These are phyloP conservation scores for Microctenopoma stevenorrisi DNA, from an alignment of 2,797 vertebrate genomes.

Conservation along the genomic window DNA sequence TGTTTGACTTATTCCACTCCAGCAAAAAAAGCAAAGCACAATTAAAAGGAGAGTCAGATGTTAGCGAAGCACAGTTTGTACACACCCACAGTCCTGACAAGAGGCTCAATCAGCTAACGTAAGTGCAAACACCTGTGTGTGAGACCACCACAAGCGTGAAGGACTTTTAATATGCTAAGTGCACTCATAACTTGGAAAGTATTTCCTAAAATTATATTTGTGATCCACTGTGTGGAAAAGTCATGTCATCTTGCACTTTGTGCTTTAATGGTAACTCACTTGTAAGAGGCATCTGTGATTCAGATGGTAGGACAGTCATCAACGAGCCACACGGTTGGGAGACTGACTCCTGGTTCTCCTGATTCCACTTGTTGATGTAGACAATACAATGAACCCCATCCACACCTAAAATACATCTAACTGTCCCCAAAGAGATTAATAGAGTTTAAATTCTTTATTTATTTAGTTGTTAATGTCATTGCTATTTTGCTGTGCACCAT, in stretches of 20 bases:
- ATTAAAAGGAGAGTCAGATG: conserved; percentile 18
- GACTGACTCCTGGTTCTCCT: too few species aligned
- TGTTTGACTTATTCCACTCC: neutral
- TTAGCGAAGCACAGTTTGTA: conserved; percentile 20
- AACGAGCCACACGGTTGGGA: too few species aligned
- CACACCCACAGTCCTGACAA: conserved; percentile 29
- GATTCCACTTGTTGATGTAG: too few species aligned
- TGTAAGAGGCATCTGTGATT: too few species aligned
- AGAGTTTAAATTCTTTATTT: too few species aligned
- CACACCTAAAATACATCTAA: too few species aligned
- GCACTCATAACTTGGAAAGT: conserved; percentile 22
- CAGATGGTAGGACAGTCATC: too few species aligned
- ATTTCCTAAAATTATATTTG: conserved; percentile 15
- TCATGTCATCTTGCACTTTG: neutral
- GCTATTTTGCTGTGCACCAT: conserved; percentile 16
- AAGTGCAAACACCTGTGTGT: conserved; percentile 51
- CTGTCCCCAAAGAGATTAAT: too few species aligned
- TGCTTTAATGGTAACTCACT: conserved; percentile 15
- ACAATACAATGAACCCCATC: too few species aligned
- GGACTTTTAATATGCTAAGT: conserved; percentile 8
- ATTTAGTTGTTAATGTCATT: conserved; percentile 2
- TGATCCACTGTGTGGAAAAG: conserved; percentile 16
- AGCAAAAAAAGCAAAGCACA: conserved; percentile 4
- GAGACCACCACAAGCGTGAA: conserved; percentile 15
- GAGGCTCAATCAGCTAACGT: conserved; percentile 35